Base-by-base conservation (phyloP, 2,797 vertebrate genomes). In the Echiichthys vipera region DNA sequence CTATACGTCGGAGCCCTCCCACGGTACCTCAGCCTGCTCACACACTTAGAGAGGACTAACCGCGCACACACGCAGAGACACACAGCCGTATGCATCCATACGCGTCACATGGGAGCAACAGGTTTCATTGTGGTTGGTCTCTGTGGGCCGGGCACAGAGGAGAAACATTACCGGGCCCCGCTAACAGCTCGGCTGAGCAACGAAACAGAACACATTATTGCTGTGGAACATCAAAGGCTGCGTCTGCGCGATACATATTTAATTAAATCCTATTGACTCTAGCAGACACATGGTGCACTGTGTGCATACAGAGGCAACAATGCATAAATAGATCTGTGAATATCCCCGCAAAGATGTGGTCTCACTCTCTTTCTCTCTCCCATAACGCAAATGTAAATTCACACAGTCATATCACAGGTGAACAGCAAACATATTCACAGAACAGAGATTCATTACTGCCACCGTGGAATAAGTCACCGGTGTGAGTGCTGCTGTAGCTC, bases 201-300 rank as follows among this genome's bases (percentile, higher is more conserved):
- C 65, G 75, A 80, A 75, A 83, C 77, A 65, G 51, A 88, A 79
- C 69, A 66, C 67, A 79, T 83, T 80, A 86, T 53, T 77, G 22
- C 80, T 27, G 74, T 11, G 24, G 17, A 83, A 80, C 86, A 90
- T 90, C 85, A 90, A 87, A 88, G 74, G 61, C 58, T 59, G 64
- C 40, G 68, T 80, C 67, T 78, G 50, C 50, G 64, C 29, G 50
- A 82, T 74, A 65, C 69, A 83, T 77, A 78, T 81, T 82, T 73
- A 83, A 86, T 83, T 87, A 71, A 84, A 83, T 83, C 37, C 51
- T 59, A 70, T 40, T 47, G 79, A 64, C 54, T 69, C 30, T 4
- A 18, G 63, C 11, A 40, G 72, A 74, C 61, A 43, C 56, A 58
- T 14, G 55, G 51, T 36, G 69, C 34, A 29, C 46, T 73, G 61